Conservation (phyloP, 2,888 invertebrate genomes). For the Cotesia congregata region DNA sequence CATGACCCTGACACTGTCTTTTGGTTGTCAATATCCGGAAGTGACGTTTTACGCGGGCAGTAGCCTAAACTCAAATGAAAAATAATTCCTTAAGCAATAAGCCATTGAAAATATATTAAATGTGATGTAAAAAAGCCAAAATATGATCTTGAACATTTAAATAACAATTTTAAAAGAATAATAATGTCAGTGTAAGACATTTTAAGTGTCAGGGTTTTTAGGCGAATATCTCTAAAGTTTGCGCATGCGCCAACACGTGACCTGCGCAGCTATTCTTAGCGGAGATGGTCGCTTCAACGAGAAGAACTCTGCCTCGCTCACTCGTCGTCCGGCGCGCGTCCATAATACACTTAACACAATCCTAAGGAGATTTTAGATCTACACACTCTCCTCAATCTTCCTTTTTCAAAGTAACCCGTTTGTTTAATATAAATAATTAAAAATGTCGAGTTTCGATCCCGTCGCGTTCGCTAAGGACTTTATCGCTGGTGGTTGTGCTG, state of each 20-base stretch:
- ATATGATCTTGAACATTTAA: slow-evolving; percentile 36
- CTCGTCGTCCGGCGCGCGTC: slow-evolving; percentile 74
- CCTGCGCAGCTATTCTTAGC: slow-evolving; percentile 69
- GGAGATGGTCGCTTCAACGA: slow-evolving; percentile 60
- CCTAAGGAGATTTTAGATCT: slow-evolving; percentile 47
- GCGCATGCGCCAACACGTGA: slow-evolving; percentile 66
- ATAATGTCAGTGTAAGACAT: slow-evolving; percentile 46
- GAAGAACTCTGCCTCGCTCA: slow-evolving; percentile 66
- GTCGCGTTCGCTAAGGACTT: slow-evolving; percentile 91
- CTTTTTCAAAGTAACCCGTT: slow-evolving; percentile 61
- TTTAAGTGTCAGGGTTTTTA: slow-evolving; percentile 57
- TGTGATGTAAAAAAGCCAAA: not conserved
- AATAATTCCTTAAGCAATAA: not conserved
- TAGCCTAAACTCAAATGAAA: not conserved
- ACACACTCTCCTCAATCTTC: slow-evolving; percentile 60
- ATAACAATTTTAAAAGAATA: slow-evolving; percentile 51
- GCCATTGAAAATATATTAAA: slow-evolving; percentile 27
- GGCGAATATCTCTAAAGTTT: slow-evolving; percentile 43
- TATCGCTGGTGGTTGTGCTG: slow-evolving; percentile 91
- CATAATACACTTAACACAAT: slow-evolving; percentile 61
- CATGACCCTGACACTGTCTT: slow-evolving; percentile 44
- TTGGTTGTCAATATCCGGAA: slow-evolving; percentile 41
- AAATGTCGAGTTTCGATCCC: slow-evolving; percentile 78
- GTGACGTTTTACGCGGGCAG: slow-evolving; percentile 38
- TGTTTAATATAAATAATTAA: slow-evolving; percentile 51